These are phyloP conservation scores for Drosophila neonasuta DNA, from an alignment of 2,888 invertebrate genomes.

Conservation along the genomic window DNA sequence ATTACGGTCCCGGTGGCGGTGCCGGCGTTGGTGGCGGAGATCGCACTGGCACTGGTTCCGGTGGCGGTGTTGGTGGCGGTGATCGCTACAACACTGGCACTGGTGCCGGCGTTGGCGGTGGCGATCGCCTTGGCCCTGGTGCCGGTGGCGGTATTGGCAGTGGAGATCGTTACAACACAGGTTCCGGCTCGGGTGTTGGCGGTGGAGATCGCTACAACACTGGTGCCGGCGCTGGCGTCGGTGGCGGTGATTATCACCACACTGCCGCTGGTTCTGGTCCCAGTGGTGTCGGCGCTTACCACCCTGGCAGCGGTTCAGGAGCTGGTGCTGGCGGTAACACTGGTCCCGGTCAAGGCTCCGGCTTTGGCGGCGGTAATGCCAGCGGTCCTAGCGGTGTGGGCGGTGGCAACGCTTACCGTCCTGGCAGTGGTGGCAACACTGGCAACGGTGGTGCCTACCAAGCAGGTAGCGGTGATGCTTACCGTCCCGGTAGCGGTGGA, in stretches of 20 bases:
- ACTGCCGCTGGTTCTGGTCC: neutral
- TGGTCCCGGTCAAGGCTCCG: conserved; percentile 22
- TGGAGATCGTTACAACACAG: conserved; percentile 26
- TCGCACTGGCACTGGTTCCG: conserved; percentile 30
- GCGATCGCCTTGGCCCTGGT: conserved; percentile 30
- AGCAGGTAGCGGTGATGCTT: conserved; percentile 33
- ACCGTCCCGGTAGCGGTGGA: conserved; percentile 35
- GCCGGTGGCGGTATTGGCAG: conserved; percentile 36
- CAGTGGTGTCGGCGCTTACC: conserved; percentile 19
- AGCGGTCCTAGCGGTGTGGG: conserved; percentile 27
- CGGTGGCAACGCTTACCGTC: conserved; percentile 20
- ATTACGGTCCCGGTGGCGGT: conserved; percentile 3
- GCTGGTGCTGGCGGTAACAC: conserved; percentile 20
- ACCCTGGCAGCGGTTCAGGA: conserved; percentile 34
- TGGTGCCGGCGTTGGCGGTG: conserved; percentile 51
- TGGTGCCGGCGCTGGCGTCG: neutral
- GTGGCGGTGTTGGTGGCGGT: conserved; percentile 40
- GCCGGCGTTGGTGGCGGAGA: neutral
- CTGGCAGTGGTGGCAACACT: conserved; percentile 26
- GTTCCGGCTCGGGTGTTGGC: conserved; percentile 41
- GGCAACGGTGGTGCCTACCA: conserved; percentile 30
- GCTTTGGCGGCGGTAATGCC: conserved; percentile 29
- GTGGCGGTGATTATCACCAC: conserved; percentile 3
- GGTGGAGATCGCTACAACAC: conserved; percentile 5
- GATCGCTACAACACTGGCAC: conserved; percentile 36